A percentile compares a stretch with the other conserved stretches of the same genome.
Evolutionary conservation across 2,888 invertebrate species (phyloP).

Genomic region (Automeris io): DNA sequence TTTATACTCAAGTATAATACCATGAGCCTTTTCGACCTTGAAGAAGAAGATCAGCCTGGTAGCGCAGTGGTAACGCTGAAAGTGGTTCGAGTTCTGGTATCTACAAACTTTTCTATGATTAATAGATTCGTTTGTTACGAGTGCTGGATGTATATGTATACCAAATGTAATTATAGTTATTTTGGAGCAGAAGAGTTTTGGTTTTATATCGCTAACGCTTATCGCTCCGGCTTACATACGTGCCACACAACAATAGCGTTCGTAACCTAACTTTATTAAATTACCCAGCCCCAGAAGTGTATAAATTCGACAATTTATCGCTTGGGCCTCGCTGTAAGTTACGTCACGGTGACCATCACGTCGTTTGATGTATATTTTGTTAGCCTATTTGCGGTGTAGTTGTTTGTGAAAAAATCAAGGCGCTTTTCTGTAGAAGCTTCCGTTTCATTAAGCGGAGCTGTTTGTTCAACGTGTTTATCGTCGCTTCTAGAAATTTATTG

Average conservation of each 20-base stretch:
- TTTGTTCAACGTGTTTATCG: neutral
- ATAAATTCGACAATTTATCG: slow-evolving; percentile 54
- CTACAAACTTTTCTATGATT: too few relatives aligned
- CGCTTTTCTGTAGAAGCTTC: neutral
- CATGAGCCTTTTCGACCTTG: too few relatives aligned
- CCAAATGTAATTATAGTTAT: neutral
- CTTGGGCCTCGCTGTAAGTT: slow-evolving; percentile 22
- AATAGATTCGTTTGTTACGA: too few relatives aligned
- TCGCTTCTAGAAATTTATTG: neutral
- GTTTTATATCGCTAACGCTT: neutral
- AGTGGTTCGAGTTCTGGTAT: too few relatives aligned
- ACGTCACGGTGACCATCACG: slow-evolving; percentile 7
- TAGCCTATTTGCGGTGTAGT: slow-evolving; percentile 4
- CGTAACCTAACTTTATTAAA: slow-evolving; percentile 46
- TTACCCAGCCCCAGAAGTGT: slow-evolving; percentile 43
- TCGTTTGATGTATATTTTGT: slow-evolving; percentile 13
- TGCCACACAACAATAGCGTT: slow-evolving; percentile 9
- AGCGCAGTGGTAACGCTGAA: too few relatives aligned
- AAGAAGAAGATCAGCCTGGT: too few relatives aligned
- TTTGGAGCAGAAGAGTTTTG: too few relatives aligned
- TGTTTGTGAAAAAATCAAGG: slow-evolving; percentile 1
- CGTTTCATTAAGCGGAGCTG: neutral
- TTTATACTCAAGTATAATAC: too few relatives aligned
- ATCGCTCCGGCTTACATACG: neutral
- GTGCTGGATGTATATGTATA: too few relatives aligned